Conservation (phyloP, 2,113 vertebrate genomes). For the Psittacara wagleri region DNA sequence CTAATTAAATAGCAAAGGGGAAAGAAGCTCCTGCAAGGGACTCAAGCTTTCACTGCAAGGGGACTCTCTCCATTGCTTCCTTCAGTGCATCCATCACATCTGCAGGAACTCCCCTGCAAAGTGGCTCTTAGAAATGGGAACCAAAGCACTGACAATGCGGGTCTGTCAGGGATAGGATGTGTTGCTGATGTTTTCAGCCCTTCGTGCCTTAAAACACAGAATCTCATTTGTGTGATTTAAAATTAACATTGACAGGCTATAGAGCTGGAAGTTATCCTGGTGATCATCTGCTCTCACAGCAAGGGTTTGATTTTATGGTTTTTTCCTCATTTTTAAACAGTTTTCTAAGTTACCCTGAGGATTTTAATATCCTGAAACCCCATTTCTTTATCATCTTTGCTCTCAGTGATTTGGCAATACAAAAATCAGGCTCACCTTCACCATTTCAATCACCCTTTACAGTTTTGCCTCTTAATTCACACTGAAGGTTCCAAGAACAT, state of each 20-base stretch:
- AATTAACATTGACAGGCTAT: not conserved
- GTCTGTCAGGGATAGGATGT: not conserved
- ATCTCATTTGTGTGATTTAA: not conserved
- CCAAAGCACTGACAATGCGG: not conserved
- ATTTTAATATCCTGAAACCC: not conserved
- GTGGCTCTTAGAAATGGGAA: not conserved
- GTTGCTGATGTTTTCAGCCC: not conserved
- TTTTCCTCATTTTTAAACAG: not conserved
- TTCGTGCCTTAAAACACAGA: not conserved
- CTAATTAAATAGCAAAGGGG: not conserved
- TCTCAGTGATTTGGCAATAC: not conserved
- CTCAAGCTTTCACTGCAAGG: not conserved
- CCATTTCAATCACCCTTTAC: not conserved
- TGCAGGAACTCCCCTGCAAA: not conserved
- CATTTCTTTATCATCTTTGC: not conserved
- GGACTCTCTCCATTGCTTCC: not conserved
- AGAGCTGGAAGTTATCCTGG: not conserved
- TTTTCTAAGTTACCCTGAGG: not conserved
- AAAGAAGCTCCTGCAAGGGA: not conserved
- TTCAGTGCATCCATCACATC: not conserved
- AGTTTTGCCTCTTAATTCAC: not conserved
- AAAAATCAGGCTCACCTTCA: not conserved
- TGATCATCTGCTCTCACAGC: not conserved
- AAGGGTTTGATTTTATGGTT: not conserved
- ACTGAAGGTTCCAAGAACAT: not conserved